phyloP scores from a whole-genome alignment of 2,888 invertebrate genomes.

The Scaptodrosophila latifasciaeformis region DNA sequence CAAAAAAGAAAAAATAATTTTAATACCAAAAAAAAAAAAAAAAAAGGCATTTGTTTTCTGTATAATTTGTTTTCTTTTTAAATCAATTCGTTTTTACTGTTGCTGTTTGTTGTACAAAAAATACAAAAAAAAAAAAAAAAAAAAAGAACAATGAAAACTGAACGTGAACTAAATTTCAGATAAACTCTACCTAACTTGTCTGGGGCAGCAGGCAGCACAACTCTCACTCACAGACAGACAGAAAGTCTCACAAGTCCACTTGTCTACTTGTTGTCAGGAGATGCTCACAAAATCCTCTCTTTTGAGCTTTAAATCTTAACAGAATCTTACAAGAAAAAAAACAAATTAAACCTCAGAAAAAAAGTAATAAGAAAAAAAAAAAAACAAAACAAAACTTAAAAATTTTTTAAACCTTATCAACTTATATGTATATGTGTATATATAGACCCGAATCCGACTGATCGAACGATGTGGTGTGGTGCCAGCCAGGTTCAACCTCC shows the following conservation, averaged over 20 bases:
- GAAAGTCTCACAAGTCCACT: constrained; percentile 52
- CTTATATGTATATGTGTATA: constrained; percentile 35
- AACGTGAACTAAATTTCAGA: constrained; percentile 75
- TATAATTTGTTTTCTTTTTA: constrained; percentile 53
- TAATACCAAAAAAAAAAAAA: constrained; percentile 44
- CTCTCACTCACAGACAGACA: constrained; percentile 65
- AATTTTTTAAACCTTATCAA: constrained; percentile 33
- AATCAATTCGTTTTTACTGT: constrained; percentile 40
- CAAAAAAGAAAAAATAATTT: constrained; percentile 45
- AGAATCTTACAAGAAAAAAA: constrained; percentile 22
- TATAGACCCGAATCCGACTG: constrained; percentile 16
- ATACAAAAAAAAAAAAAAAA: too few relatives aligned
- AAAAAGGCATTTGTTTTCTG: constrained; percentile 55
- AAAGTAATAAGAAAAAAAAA: constrained; percentile 24
- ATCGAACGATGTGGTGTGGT: constrained; percentile 35
- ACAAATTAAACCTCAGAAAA: constrained; percentile 17
- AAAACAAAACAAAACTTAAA: constrained; percentile 38
- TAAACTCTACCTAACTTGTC: constrained; percentile 73
- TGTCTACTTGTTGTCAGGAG: constrained; percentile 57
- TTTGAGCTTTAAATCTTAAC: constrained; percentile 52
- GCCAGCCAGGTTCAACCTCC: neutral
- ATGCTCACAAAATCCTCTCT: constrained; percentile 23
- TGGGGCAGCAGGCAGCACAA: constrained; percentile 69
- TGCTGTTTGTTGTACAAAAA: constrained; percentile 26
- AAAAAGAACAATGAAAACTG: constrained; percentile 72